Evolutionary conservation across 2,113 vertebrate genomes (phyloP).

Genomic region (Notechis scutatus): DNA sequence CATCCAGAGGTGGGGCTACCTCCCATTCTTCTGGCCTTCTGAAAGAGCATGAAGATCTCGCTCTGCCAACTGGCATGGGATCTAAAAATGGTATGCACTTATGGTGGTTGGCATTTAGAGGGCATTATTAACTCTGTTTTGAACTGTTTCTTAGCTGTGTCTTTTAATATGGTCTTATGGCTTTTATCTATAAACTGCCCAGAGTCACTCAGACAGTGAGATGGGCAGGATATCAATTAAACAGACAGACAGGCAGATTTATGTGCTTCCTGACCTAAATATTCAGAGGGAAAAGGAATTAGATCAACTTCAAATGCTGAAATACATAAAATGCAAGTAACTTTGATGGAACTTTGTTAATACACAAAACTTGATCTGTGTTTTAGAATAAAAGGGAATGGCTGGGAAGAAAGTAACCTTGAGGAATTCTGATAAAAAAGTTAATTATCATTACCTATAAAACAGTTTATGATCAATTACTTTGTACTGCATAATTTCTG

Average conservation of each 20-base stretch:
- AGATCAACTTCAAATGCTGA: not conserved
- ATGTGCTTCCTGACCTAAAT: constrained; percentile 12
- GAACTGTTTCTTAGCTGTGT: not conserved
- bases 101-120: not conserved
- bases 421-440: not conserved
- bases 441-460: not conserved
- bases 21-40: not conserved
- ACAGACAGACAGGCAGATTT: not conserved
- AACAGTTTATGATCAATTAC: not conserved
- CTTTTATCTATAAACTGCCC: not conserved
- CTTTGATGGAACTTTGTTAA: constrained; percentile 24
- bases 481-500: not conserved
- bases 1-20: not conserved
- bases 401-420: not conserved
- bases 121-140: not conserved
- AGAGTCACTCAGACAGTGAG: not conserved
- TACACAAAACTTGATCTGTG: not conserved
- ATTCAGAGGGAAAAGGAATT: constrained; percentile 16
- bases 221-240: not conserved
- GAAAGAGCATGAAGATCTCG: not conserved
- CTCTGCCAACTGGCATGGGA: not conserved
- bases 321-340: constrained; percentile 14
- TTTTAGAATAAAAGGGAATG: not conserved
- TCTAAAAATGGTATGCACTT: not conserved
- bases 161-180: not conserved